Conservation (phyloP, 2,888 invertebrate species). For the Drosophila multiciliata region DNA sequence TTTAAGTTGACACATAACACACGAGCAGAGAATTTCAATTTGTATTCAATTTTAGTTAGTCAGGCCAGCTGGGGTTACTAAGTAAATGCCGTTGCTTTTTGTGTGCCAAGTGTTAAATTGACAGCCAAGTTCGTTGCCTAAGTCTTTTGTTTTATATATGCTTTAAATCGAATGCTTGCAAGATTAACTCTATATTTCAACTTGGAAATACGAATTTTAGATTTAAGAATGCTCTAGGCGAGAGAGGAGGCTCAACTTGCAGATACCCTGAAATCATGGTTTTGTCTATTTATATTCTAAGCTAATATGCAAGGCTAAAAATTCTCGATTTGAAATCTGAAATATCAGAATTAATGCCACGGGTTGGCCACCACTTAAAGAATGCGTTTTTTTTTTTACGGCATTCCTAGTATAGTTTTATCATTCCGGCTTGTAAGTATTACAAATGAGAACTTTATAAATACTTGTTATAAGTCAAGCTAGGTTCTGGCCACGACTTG, state of each 20-base stretch:
- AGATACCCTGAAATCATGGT: neutral
- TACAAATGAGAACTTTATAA: conserved; percentile 1
- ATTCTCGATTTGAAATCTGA: neutral
- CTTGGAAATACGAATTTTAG: neutral
- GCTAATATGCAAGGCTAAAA: neutral
- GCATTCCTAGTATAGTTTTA: neutral
- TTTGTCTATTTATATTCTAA: neutral
- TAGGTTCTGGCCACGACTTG: conserved; percentile 17
- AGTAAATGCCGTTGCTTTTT: conserved; percentile 30
- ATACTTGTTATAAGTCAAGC: conserved; percentile 3
- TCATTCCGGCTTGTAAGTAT: neutral
- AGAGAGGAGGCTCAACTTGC: neutral
- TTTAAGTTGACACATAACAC: conserved; percentile 31
- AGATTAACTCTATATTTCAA: neutral
- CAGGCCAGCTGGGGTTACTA: conserved; percentile 52
- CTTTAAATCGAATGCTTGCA: neutral
- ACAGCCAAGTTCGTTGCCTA: conserved; percentile 71
- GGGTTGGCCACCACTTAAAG: neutral
- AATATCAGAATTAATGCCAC: neutral
- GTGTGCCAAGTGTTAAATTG: conserved; percentile 49
- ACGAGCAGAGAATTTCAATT: conserved; percentile 47
- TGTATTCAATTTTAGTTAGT: conserved; percentile 58
- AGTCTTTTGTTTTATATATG: conserved; percentile 63
- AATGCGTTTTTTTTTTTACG: neutral
- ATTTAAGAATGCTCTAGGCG: neutral